phyloP scores from a whole-genome alignment of 2,113 vertebrate species.

The Brachirus orientalis region DNA sequence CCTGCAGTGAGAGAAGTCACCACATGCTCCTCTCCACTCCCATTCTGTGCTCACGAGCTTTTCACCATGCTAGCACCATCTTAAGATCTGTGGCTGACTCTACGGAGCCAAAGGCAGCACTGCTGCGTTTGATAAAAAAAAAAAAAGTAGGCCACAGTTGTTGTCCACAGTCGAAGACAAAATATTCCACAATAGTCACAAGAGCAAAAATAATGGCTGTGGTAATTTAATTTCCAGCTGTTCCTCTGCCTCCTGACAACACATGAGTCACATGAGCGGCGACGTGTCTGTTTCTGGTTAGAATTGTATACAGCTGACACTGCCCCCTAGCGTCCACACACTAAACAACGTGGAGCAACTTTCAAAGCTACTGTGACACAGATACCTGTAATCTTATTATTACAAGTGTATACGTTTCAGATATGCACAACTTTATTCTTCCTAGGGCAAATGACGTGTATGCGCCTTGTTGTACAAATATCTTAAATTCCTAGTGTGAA shows the following conservation, averaged over 20 bases:
- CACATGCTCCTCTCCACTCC: slow-evolving; percentile 48
- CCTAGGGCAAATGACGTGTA: too few relatives aligned
- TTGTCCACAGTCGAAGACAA: not conserved
- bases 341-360: not conserved
- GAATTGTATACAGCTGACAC: slow-evolving; percentile 14
- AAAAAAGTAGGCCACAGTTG: not conserved
- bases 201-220: slow-evolving; percentile 28
- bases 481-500: too few relatives aligned
- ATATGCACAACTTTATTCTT: too few relatives aligned
- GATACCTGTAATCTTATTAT: too few relatives aligned
- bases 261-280: slow-evolving; percentile 30
- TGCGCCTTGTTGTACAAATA: too few relatives aligned
- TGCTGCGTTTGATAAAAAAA: not conserved
- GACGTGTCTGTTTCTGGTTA: not conserved
- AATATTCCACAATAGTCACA: not conserved
- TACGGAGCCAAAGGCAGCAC: not conserved
- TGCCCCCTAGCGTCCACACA: slow-evolving; percentile 52
- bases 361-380: too few relatives aligned
- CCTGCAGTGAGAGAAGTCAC: slow-evolving; percentile 39
- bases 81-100: slow-evolving; percentile 22
- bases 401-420: too few relatives aligned
- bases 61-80: slow-evolving; percentile 27
- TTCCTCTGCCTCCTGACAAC: slow-evolving; percentile 20
- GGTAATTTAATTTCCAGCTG: slow-evolving; percentile 71
- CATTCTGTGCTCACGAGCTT: slow-evolving; percentile 7